Evolutionary conservation across 2,113 vertebrate species (phyloP).

Genomic region (Hemiscyllium ocellatum): DNA sequence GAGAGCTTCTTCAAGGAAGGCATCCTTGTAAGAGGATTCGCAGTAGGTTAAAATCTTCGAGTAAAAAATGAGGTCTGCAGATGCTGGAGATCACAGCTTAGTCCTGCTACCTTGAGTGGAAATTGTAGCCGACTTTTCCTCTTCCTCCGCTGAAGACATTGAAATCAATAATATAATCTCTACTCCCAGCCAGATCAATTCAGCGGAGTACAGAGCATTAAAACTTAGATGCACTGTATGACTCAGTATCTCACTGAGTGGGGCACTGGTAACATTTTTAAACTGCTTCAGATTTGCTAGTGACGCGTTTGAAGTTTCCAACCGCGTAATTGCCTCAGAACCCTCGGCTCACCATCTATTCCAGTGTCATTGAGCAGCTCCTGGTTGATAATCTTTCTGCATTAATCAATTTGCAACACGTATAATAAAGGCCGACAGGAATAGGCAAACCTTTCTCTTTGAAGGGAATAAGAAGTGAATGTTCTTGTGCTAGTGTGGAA

Average conservation of each 20-base stretch:
- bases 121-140: no score
- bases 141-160: not conserved
- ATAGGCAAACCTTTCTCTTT: not conserved
- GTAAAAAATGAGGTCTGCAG: no score
- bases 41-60: no score
- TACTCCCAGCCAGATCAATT: not conserved
- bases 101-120: no score
- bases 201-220: not conserved
- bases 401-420: not conserved
- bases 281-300: not conserved
- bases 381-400: not conserved
- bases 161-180: not conserved
- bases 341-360: not conserved
- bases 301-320: not conserved
- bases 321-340: not conserved
- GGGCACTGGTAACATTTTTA: not conserved
- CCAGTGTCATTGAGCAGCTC: not conserved
- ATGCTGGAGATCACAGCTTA: no score
- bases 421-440: not conserved
- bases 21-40: no score
- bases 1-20: no score
- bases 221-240: not conserved
- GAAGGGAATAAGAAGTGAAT: not conserved
- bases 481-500: not conserved
- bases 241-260: not conserved